Conservation (phyloP, 2,797 vertebrate species). For the Prionace glauca region DNA sequence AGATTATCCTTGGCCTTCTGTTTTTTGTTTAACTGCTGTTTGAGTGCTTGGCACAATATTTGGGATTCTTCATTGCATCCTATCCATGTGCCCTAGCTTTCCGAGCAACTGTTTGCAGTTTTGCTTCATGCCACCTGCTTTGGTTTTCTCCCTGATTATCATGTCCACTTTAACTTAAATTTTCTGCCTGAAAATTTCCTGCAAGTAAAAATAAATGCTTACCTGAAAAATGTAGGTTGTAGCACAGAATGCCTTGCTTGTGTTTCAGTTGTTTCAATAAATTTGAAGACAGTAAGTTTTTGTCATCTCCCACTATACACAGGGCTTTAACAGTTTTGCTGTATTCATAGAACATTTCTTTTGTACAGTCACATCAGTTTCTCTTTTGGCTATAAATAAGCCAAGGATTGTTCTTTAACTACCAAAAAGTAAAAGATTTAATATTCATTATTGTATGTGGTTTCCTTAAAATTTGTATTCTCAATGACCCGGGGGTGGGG, state of each 20-base stretch:
- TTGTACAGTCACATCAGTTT: background rate
- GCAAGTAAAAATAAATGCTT: background rate
- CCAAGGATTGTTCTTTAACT: constrained; percentile 16
- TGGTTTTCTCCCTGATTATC: background rate
- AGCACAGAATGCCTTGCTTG: background rate
- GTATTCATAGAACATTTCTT: constrained; percentile 2
- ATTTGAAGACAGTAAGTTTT: constrained; percentile 44
- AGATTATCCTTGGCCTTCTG: background rate
- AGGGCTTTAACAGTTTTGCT: constrained; percentile 36
- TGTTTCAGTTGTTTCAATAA: background rate
- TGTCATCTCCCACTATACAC: constrained; percentile 39
- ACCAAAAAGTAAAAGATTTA: constrained; percentile 23
- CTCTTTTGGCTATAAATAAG: background rate
- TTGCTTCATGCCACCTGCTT: background rate
- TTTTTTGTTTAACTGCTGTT: background rate
- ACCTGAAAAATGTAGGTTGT: background rate
- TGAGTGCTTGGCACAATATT: background rate
- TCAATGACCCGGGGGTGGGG: background rate
- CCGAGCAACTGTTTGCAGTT: background rate
- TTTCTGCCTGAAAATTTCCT: background rate
- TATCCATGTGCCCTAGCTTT: background rate
- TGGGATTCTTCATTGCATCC: background rate
- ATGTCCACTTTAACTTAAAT: background rate
- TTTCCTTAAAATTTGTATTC: background rate
- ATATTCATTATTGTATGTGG: background rate